Evolutionary conservation across 2,113 vertebrate species (phyloP), one percentile per base, ranked within the genome.

Genomic region (Verasper variegatus): DNA sequence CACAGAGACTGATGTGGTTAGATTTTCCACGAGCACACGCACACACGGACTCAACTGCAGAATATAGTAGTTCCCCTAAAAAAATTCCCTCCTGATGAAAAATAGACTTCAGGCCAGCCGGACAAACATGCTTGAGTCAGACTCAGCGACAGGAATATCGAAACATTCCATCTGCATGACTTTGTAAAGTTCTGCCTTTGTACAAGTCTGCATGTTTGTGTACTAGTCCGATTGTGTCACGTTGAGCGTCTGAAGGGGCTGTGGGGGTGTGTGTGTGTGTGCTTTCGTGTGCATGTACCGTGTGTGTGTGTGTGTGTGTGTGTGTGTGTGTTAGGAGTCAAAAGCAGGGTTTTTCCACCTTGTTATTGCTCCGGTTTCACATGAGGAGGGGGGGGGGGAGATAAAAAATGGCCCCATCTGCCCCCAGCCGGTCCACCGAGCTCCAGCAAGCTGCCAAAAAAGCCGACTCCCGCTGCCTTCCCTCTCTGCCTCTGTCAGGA

Each of bases 141-240:
- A 76, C 69, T 67, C 64, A 79, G 57, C 24, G 15, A 70, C 67
- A 80, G 52, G 78, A 84, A 83, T 75, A 88, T 69, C 54, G 51
- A 80, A 91, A 91, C 90, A 91, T 92, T 93, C 91, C 89, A 91
- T 90, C 80, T 87, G 91, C 90, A 90, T 92, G 89, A 91, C 89
- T 88, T 89, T 90, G 81, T 87, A 87, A 82, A 86, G 75, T 81
- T 87, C 82, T 83, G 88, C 86, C 83, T 86, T 87, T 88, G 82
- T 91, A 82, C 55, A 82, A 74, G 83, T 90, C 83, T 90, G 86
- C 78, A 88, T 91, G 90, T 89, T 83, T 69, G 88, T 83, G 85
- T 83, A 59, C 37, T 59, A 68, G 83, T 90, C 78, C 86, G 80
- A 85, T 54, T 81, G 71, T 72, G 75, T 80, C 58, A 35, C 5